phyloP scores from a whole-genome alignment of 2,113 vertebrate species.

The Hiodon alosoides region DNA sequence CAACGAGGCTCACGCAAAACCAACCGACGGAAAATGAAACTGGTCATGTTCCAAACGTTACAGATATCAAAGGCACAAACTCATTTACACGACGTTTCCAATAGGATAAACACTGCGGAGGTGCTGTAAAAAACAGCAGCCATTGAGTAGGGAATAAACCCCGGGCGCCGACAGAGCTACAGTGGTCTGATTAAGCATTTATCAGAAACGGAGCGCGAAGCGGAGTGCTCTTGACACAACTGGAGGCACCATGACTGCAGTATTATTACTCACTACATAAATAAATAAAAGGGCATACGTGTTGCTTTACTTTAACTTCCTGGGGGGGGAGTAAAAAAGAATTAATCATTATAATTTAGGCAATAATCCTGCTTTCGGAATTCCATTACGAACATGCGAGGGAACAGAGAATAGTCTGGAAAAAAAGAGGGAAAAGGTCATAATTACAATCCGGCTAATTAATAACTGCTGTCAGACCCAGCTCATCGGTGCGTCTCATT shows the following conservation, averaged over 20 bases:
- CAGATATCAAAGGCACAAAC: background rate
- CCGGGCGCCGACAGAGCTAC: background rate
- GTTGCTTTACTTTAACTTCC: background rate
- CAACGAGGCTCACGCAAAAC: too few species aligned
- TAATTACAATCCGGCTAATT: too few species aligned
- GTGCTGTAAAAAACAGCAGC: background rate
- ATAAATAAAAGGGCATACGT: background rate
- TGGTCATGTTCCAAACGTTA: too few species aligned
- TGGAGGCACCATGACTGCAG: background rate
- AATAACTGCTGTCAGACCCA: too few species aligned
- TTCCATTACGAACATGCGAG: background rate
- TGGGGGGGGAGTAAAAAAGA: background rate
- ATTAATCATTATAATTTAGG: background rate
- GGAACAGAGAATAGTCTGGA: too few species aligned
- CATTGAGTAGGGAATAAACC: background rate
- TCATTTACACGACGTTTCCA: background rate
- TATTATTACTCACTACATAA: slow-evolving; percentile 5
- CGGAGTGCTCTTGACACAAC: background rate
- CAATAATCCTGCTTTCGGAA: background rate
- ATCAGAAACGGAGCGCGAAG: background rate
- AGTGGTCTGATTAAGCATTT: background rate
- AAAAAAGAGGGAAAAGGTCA: too few species aligned
- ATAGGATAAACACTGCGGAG: background rate
- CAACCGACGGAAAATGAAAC: too few species aligned
- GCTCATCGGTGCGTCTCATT: too few species aligned